phyloP scores from a whole-genome alignment of 1,140 invertebrate species.

The Triops cancriformis region DNA sequence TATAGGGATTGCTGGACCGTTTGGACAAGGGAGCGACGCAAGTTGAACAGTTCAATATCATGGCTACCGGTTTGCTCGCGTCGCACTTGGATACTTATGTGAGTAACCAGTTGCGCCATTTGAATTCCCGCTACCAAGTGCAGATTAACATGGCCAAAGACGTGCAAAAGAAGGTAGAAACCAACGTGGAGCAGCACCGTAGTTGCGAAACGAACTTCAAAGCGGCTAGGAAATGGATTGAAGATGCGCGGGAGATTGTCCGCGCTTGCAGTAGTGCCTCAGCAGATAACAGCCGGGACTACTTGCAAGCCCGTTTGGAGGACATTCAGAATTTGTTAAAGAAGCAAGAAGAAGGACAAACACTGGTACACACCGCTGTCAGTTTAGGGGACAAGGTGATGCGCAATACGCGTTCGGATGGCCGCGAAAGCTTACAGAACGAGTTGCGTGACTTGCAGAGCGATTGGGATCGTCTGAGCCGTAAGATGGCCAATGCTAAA shows the following conservation, averaged over 20 bases:
- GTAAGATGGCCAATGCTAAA: constrained; percentile 85
- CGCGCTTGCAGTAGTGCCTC: constrained; percentile 66
- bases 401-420: constrained; percentile 76
- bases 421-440: constrained; percentile 74
- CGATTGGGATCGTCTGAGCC: constrained; percentile 84
- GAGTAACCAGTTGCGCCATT: constrained; percentile 76
- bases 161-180: constrained; percentile 84
- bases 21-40: constrained; percentile 70
- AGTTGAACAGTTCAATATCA: constrained; percentile 72
- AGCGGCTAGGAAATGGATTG: constrained; percentile 79
- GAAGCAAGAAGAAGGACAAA: constrained; percentile 82
- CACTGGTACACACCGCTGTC: constrained; percentile 76
- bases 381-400: constrained; percentile 88
- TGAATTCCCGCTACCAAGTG: constrained; percentile 80
- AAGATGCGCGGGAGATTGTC: constrained; percentile 73
- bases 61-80: constrained; percentile 60
- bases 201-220: constrained; percentile 69
- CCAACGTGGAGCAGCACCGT: constrained; percentile 76
- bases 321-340: constrained; percentile 64
- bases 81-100: constrained; percentile 84
- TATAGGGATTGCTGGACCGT: constrained; percentile 45
- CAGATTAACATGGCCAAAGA: constrained; percentile 85
- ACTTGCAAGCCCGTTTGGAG: constrained; percentile 68
- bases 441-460: constrained; percentile 83
- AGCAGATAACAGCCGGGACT: constrained; percentile 70